These are phyloP conservation scores for Thalassoma bifasciatum DNA, from an alignment of 2,113 vertebrate genomes.

Conservation along the genomic window DNA sequence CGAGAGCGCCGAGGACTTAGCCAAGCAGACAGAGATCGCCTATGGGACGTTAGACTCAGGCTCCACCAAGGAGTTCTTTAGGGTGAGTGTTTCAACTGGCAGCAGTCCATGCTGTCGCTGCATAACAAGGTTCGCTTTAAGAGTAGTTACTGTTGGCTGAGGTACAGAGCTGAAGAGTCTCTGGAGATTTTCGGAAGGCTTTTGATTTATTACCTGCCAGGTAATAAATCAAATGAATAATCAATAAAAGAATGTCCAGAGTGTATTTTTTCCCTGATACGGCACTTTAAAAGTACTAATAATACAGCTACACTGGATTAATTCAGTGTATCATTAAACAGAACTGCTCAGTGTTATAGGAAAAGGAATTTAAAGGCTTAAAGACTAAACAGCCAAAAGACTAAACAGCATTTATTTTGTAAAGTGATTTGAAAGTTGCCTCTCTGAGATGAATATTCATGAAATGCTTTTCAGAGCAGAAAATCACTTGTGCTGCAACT, in stretches of 20 bases:
- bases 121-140: not conserved
- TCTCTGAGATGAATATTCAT: constrained; percentile 9
- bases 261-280: constrained; percentile 19
- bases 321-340: constrained; percentile 29
- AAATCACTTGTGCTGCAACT: not conserved
- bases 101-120: constrained; percentile 16
- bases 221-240: constrained; percentile 44
- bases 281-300: constrained; percentile 35
- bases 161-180: constrained; percentile 20
- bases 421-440: constrained; percentile 18
- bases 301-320: constrained; percentile 15
- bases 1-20: constrained; percentile 96
- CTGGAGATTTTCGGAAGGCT: constrained; percentile 20
- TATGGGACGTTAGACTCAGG: constrained; percentile 97
- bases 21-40: constrained; percentile 98
- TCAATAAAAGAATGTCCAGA: constrained; percentile 36
- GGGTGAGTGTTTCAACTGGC: constrained; percentile 84
- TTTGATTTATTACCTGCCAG: constrained; percentile 53
- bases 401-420: constrained; percentile 25
- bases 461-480: constrained; percentile 7
- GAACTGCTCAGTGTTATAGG: constrained; percentile 2
- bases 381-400: constrained; percentile 8
- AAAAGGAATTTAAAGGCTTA: constrained; percentile 13
- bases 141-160: constrained; percentile 20
- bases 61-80: constrained; percentile 99